These are phyloP conservation scores for Gephyroberyx darwinii DNA, from an alignment of 2,797 vertebrate species.

Conservation along the genomic window DNA sequence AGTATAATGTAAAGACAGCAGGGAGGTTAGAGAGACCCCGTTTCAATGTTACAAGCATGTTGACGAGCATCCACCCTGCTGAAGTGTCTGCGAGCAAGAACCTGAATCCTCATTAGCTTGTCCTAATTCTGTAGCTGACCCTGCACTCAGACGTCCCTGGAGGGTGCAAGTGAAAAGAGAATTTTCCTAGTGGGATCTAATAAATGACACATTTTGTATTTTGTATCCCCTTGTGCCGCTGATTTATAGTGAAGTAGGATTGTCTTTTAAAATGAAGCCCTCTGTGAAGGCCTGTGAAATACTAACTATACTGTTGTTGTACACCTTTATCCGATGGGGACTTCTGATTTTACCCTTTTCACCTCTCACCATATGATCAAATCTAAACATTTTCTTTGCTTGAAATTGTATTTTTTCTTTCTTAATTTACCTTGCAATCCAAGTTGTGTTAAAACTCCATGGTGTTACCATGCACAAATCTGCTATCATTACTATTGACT, in stretches of 20 bases:
- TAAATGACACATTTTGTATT: not conserved
- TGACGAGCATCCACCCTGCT: not conserved
- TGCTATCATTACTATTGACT: not conserved
- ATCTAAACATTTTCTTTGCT: not conserved
- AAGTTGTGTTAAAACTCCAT: not conserved
- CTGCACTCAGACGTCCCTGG: not conserved
- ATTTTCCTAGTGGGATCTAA: slow-evolving; percentile 8
- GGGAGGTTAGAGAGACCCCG: not conserved
- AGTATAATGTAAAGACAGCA: slow-evolving; percentile 26
- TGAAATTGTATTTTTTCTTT: not conserved
- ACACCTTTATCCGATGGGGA: too few species aligned
- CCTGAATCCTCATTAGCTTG: too few species aligned
- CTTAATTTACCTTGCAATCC: not conserved
- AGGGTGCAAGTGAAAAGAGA: slow-evolving; percentile 7
- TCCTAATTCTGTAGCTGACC: slow-evolving; percentile 8
- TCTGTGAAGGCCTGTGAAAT: not conserved
- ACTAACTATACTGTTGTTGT: too few species aligned
- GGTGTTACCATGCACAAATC: not conserved
- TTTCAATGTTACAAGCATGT: slow-evolving; percentile 6
- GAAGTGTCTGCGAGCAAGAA: too few species aligned
- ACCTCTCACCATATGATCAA: too few species aligned
- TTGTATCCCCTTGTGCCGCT: not conserved
- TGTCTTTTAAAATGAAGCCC: slow-evolving; percentile 2
- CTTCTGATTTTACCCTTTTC: too few species aligned
- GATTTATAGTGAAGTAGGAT: not conserved